A percentile compares a stretch with the other conserved stretches of the same genome.
Evolutionary conservation across 2,888 invertebrate genomes (phyloP).

Genomic region (Nemoura dubitans): DNA sequence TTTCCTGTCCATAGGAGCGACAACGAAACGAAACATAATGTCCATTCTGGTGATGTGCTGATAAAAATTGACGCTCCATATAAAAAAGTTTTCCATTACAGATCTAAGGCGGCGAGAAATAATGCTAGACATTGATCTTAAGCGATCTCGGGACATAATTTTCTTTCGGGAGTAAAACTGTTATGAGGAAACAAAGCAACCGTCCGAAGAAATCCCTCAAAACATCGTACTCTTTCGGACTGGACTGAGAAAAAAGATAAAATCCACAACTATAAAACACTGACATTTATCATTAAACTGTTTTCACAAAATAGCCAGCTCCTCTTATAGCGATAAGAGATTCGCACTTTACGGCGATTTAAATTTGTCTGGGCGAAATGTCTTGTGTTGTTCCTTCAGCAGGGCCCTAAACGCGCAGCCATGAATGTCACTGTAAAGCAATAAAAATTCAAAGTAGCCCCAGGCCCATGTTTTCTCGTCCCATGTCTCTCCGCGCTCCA

Average conservation of each 20-base stretch:
- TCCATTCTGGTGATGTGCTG: too few relatives aligned
- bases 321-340: neutral
- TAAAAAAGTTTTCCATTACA: too few relatives aligned
- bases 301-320: neutral
- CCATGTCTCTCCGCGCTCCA: neutral
- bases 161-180: neutral
- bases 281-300: neutral
- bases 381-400: neutral
- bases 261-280: neutral
- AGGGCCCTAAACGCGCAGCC: neutral
- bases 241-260: neutral
- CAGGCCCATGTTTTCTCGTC: constrained; percentile 13
- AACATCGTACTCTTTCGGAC: neutral
- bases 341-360: neutral
- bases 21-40: too few relatives aligned
- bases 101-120: too few relatives aligned
- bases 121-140: too few relatives aligned
- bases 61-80: too few relatives aligned
- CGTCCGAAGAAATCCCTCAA: neutral
- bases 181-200: neutral
- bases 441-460: constrained; percentile 41
- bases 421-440: constrained; percentile 39
- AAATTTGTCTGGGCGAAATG: neutral
- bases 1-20: too few relatives aligned
- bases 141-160: neutral